Conservation (phyloP, 1,140 invertebrate species). For the Matsumurasca onukii region DNA sequence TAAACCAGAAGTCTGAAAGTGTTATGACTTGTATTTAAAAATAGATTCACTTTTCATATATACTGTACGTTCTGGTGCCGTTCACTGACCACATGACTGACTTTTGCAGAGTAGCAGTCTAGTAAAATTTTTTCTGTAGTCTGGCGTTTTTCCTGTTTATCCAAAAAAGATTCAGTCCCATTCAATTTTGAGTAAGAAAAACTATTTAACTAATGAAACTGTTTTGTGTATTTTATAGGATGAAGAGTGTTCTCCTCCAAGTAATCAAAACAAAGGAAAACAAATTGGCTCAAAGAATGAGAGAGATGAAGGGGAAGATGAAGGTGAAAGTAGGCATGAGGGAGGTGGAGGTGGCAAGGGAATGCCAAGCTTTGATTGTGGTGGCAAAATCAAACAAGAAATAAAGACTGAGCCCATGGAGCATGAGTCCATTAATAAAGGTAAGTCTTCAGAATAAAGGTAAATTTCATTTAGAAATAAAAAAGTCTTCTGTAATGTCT, state of each 20-base stretch:
- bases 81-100: no score
- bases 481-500: no score
- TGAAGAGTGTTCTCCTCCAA: constrained; percentile 63
- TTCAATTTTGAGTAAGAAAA: background rate
- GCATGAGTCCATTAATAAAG: constrained; percentile 44
- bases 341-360: constrained; percentile 60
- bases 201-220: background rate
- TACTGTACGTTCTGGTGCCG: no score
- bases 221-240: constrained; percentile 46
- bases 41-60: no score
- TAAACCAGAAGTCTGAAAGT: no score
- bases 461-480: background rate
- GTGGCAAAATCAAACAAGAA: constrained; percentile 65
- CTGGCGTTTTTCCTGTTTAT: no score
- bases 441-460: constrained; percentile 15
- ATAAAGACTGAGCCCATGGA: constrained; percentile 68
- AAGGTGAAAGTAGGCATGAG: constrained; percentile 42
- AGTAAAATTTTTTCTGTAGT: no score
- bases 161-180: no score
- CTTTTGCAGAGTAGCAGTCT: no score
- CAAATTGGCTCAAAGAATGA: constrained; percentile 69
- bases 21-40: no score
- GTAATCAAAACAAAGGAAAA: constrained; percentile 50
- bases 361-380: constrained; percentile 54
- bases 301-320: constrained; percentile 53